A percentile compares a stretch with the other conserved stretches of the same genome.
phyloP scores from a whole-genome alignment of 2,113 vertebrate species.

The Thamnophis sirtalis region DNA sequence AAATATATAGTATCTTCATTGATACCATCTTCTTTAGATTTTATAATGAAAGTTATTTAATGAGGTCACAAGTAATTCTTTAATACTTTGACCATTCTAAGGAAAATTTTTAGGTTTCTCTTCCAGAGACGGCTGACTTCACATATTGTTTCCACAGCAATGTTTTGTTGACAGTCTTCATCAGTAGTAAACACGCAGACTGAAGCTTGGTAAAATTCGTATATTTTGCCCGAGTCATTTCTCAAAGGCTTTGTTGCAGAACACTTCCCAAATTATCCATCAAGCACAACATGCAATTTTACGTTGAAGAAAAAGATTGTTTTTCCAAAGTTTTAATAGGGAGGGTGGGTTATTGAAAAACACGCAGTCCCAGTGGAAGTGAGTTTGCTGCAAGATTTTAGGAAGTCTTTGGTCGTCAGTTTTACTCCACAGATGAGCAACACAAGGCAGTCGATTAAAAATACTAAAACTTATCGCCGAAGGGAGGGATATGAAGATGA shows the following conservation, averaged over 20 bases:
- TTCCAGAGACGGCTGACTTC: background rate
- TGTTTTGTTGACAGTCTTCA: background rate
- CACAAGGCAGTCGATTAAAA: background rate
- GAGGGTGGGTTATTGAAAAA: background rate
- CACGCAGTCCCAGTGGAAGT: background rate
- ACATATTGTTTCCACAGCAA: background rate
- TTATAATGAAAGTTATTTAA: constrained; percentile 18
- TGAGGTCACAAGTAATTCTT: constrained; percentile 13
- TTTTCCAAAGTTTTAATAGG: background rate
- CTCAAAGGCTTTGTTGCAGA: background rate
- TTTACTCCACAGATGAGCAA: background rate
- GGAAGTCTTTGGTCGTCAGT: background rate
- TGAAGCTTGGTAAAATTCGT: background rate
- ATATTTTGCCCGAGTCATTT: background rate
- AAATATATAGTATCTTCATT: constrained; percentile 2
- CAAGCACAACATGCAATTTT: background rate
- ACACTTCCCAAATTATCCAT: background rate
- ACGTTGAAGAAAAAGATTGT: background rate
- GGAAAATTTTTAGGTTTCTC: background rate
- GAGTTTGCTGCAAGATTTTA: background rate
- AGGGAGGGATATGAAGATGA: background rate
- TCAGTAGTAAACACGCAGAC: background rate
- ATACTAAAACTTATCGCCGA: background rate
- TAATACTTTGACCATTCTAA: background rate
- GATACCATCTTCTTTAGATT: background rate